Conservation (phyloP, 2,888 invertebrate genomes). For the Gasteruption jaculator region DNA sequence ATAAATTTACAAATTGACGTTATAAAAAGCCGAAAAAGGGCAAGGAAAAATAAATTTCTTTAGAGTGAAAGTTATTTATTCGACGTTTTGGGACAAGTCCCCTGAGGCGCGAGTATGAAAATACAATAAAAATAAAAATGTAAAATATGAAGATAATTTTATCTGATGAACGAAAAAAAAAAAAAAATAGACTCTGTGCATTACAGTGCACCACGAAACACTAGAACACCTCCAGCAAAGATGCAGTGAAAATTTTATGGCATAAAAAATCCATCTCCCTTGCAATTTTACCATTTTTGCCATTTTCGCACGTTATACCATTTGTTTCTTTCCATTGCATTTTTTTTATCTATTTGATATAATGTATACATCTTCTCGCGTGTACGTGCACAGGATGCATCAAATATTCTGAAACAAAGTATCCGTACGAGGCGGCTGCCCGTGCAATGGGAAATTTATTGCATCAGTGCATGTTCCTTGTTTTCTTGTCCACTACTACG, state of each 20-base stretch:
- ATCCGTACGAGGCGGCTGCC: slow-evolving; percentile 19
- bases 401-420: slow-evolving; percentile 29
- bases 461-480: slow-evolving; percentile 22
- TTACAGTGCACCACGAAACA: slow-evolving; percentile 1
- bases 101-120: no score
- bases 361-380: slow-evolving; percentile 14
- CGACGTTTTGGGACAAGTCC: no score
- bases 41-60: no score
- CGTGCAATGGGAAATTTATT: slow-evolving; percentile 35
- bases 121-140: no score
- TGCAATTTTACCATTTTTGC: slow-evolving; percentile 2
- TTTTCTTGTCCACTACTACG: no score
- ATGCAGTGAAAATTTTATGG: slow-evolving; percentile 13
- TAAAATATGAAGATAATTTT: no score
- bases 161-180: neutral
- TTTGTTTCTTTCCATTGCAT: neutral
- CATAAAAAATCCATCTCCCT: slow-evolving; percentile 13
- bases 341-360: slow-evolving; percentile 24
- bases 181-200: slow-evolving; percentile 1
- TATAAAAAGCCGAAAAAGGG: no score
- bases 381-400: slow-evolving; percentile 21
- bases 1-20: no score
- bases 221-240: slow-evolving; percentile 1
- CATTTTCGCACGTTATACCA: neutral
- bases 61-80: no score